Evolutionary conservation across 2,113 vertebrate species (phyloP).

Genomic region (Choloepus hoffmanni): DNA sequence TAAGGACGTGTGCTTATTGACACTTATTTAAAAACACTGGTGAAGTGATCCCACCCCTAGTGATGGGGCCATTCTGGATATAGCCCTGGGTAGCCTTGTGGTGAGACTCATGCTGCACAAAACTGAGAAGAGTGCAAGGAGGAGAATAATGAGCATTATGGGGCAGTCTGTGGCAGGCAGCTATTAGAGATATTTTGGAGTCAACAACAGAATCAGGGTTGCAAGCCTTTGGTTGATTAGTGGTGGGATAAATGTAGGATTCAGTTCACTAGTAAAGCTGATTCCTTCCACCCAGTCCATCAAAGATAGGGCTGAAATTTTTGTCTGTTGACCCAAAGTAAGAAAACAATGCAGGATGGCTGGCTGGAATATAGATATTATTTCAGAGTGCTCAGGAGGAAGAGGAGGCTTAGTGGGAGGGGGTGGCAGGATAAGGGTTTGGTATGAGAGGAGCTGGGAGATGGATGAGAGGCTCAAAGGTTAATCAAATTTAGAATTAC

Average conservation of each 20-base stretch:
- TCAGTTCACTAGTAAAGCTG: background rate
- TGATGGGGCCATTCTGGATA: background rate
- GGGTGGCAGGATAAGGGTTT: background rate
- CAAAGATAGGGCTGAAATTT: background rate
- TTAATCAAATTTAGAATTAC: background rate
- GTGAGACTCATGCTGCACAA: background rate
- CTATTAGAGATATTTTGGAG: background rate
- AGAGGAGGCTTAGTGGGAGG: too few species aligned
- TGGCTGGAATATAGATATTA: background rate
- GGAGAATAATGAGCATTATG: background rate
- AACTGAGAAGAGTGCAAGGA: background rate
- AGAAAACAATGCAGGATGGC: background rate
- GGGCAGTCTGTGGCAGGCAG: background rate
- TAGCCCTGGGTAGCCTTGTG: background rate
- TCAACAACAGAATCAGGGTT: background rate
- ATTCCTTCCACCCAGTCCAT: background rate
- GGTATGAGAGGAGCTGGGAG: background rate
- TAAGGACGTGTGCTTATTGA: accelerated
- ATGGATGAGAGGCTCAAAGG: background rate
- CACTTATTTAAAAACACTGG: background rate
- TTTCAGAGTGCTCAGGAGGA: background rate
- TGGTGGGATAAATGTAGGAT: too few species aligned
- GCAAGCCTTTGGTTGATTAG: background rate
- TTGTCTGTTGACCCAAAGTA: background rate
- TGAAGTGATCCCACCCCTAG: background rate